Conservation (phyloP, 2,113 vertebrate genomes). For the Sterrhoptilus dennistouni region DNA sequence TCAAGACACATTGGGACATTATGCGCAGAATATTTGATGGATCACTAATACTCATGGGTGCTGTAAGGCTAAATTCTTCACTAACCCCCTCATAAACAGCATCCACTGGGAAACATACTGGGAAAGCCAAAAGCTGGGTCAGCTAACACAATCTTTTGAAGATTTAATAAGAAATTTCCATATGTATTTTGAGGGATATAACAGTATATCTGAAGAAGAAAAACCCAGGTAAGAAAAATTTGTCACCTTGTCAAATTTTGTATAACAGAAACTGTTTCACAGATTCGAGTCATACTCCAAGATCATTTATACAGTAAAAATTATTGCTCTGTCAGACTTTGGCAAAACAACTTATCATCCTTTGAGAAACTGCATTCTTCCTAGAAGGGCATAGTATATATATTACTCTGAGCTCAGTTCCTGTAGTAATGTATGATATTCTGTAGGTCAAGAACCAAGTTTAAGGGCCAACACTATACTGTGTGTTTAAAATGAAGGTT, state of each 20-base stretch:
- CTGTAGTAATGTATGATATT: background rate
- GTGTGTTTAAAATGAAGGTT: background rate
- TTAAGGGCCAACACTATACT: background rate
- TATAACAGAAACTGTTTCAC: background rate
- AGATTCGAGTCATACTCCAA: background rate
- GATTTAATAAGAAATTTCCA: constrained; percentile 3
- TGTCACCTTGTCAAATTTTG: background rate
- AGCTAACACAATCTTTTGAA: background rate
- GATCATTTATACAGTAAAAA: background rate
- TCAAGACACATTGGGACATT: background rate
- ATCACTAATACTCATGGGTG: background rate
- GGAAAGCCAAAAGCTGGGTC: background rate
- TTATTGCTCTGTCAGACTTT: background rate
- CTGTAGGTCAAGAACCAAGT: background rate
- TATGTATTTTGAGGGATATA: background rate
- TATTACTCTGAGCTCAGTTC: background rate
- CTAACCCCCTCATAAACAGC: background rate
- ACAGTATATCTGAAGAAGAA: background rate
- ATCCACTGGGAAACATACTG: background rate
- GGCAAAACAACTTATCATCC: background rate
- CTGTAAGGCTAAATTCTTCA: background rate
- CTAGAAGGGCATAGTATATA: background rate
- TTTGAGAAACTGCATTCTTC: background rate
- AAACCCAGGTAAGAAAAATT: background rate
- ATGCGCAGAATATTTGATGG: background rate